These are phyloP conservation scores for Elysia chlorotica DNA, from an alignment of 1,140 invertebrate species.

Conservation along the genomic window DNA sequence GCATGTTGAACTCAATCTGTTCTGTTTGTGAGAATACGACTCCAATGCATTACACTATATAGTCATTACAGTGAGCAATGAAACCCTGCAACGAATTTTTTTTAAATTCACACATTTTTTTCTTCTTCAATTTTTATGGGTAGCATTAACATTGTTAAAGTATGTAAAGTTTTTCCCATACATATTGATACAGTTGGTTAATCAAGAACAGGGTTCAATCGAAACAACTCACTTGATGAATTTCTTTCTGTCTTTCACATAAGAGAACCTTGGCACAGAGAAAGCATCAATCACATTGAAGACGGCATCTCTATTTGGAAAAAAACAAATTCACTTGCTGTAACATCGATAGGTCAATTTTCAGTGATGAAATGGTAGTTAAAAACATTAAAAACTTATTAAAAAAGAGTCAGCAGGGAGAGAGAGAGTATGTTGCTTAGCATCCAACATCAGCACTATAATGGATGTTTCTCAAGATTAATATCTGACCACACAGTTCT, in stretches of 20 bases:
- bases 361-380: neutral
- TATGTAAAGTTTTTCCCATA: neutral
- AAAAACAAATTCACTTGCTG: conserved; percentile 8
- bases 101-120: neutral
- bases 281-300: conserved; percentile 83
- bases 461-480: no score
- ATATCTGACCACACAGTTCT: no score
- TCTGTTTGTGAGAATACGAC: no score
- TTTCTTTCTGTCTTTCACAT: conserved; percentile 78
- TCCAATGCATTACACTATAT: no score
- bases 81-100: neutral
- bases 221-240: conserved; percentile 67
- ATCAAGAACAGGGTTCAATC: neutral
- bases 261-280: conserved; percentile 78
- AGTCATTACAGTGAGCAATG: neutral
- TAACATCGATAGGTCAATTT: neutral
- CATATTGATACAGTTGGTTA: no score
- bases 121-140: neutral
- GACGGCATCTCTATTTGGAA: conserved; percentile 63
- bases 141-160: neutral
- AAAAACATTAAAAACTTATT: neutral
- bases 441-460: no score
- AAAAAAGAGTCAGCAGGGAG: neutral
- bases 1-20: no score
- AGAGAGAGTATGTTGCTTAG: neutral